Conservation (phyloP, 2,888 invertebrate species). For the Drosophila neutralis region DNA sequence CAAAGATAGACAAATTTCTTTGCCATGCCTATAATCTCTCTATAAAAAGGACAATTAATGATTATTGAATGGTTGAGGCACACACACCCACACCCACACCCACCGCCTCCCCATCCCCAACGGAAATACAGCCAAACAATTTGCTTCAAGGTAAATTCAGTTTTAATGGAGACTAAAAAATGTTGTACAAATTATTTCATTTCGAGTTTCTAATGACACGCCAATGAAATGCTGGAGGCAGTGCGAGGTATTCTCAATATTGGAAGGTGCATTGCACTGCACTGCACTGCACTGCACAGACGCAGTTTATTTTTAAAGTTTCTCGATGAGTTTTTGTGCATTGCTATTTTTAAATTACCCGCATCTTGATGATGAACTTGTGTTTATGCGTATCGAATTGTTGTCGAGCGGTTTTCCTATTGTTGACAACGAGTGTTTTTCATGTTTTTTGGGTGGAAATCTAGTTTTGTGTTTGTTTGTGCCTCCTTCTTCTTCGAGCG, state of each 20-base stretch:
- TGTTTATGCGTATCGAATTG: conserved; percentile 34
- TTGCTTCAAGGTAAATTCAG: not conserved
- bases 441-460: conserved; percentile 8
- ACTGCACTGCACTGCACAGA: conserved; percentile 3
- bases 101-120: not conserved
- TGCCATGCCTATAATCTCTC: not conserved
- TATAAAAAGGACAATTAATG: not conserved
- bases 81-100: not conserved
- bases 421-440: conserved; percentile 25
- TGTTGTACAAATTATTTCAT: conserved; percentile 36
- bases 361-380: conserved; percentile 44
- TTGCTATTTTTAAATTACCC: conserved; percentile 61
- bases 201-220: conserved; percentile 49
- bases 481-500: not conserved
- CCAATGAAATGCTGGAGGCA: conserved; percentile 36
- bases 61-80: not conserved
- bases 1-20: not conserved
- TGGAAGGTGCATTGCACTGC: conserved; percentile 69
- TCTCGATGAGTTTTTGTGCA: conserved; percentile 47
- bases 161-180: conserved; percentile 21
- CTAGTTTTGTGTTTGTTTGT: conserved; percentile 1
- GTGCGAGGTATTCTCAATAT: conserved; percentile 34
- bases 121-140: not conserved
- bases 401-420: conserved; percentile 32
- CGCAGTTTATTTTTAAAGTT: conserved; percentile 47